Conservation (phyloP, 2,797 vertebrate species). For the Kryptolebias ocellatus region DNA sequence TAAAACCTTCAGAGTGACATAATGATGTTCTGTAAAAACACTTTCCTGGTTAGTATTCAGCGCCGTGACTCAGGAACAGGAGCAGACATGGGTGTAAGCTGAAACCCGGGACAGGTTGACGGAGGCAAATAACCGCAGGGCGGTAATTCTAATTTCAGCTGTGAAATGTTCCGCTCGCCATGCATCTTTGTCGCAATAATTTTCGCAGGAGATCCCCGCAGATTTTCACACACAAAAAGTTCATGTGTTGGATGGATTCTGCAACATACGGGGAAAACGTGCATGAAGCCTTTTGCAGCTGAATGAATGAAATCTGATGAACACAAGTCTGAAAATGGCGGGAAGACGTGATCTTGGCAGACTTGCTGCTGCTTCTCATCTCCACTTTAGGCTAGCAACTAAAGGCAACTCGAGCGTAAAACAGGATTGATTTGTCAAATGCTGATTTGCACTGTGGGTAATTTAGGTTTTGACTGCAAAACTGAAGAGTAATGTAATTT, state of each 20-base stretch:
- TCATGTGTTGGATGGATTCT: background rate
- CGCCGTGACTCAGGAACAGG: background rate
- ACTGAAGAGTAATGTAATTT: too few relatives aligned
- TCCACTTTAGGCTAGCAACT: too few relatives aligned
- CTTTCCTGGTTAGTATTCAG: constrained; percentile 3
- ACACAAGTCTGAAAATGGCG: too few relatives aligned
- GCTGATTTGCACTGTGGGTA: too few relatives aligned
- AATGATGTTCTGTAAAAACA: background rate
- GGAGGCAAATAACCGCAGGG: constrained; percentile 5
- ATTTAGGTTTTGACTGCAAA: too few relatives aligned
- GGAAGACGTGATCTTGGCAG: too few relatives aligned
- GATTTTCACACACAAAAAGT: constrained; percentile 3
- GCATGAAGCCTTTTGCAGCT: background rate
- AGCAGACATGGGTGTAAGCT: constrained; percentile 10
- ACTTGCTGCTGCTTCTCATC: too few relatives aligned
- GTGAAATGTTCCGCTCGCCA: constrained; percentile 6
- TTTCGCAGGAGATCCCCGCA: background rate
- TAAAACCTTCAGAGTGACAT: background rate
- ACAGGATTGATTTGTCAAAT: too few relatives aligned
- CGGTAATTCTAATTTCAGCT: constrained; percentile 10
- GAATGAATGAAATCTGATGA: background rate
- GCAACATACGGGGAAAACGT: background rate
- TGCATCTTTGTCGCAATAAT: constrained; percentile 1
- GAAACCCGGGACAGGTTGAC: constrained; percentile 1
- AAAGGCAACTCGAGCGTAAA: too few relatives aligned